phyloP scores from a whole-genome alignment of 2,888 invertebrate species.

The Callinectes sapidus region DNA sequence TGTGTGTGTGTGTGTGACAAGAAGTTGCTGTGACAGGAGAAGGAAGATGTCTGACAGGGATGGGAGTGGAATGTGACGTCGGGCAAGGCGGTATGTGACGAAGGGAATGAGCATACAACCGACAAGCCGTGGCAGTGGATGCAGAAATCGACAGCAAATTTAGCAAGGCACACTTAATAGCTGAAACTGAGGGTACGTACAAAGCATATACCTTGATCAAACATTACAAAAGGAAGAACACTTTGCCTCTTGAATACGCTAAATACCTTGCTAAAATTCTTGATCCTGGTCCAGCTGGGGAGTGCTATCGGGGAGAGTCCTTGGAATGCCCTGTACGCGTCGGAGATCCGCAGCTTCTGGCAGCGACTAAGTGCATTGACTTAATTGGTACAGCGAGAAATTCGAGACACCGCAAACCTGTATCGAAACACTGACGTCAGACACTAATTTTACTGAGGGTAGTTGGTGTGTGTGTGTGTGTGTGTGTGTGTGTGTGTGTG shows the following conservation, averaged over 20 bases:
- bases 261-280: conserved; percentile 1
- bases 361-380: conserved; percentile 36
- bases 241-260: background rate
- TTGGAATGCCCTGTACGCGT: background rate
- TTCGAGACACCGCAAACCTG: conserved; percentile 26
- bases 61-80: conserved; percentile 9
- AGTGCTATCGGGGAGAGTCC: background rate
- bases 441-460: background rate
- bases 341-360: background rate
- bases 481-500: conserved; percentile 50
- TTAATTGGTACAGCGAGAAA: conserved; percentile 36
- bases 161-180: background rate
- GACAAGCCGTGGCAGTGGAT: background rate
- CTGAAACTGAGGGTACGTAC: background rate
- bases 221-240: background rate
- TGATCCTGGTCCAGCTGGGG: background rate
- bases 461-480: conserved; percentile 48
- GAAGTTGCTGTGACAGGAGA: background rate
- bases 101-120: background rate
- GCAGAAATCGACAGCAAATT: background rate
- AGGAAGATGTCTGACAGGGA: conserved; percentile 9
- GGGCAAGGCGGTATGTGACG: conserved; percentile 2
- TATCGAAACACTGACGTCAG: background rate
- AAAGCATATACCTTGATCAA: background rate
- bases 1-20: conserved; percentile 34